phyloP scores from a whole-genome alignment of 92 coral and sea anemone genomes.

The Epizoanthus scotinus region DNA sequence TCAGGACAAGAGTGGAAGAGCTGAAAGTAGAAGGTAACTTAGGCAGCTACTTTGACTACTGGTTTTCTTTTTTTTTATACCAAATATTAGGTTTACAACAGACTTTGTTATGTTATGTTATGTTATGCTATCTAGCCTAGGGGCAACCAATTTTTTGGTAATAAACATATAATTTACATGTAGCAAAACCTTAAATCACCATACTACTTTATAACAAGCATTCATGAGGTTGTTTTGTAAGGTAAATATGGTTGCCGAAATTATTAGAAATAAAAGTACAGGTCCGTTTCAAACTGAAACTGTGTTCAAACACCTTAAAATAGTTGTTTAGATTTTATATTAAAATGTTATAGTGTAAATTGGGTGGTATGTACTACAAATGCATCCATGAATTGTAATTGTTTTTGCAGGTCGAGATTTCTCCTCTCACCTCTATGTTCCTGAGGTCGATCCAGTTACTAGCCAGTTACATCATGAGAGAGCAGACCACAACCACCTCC shows the following conservation, averaged over 20 bases:
- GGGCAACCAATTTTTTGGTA: no score
- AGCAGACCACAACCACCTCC: constrained; percentile 43
- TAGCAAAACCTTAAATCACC: no score
- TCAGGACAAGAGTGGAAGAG: constrained; percentile 31
- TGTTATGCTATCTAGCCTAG: no score
- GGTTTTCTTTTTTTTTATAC: constrained; percentile 12
- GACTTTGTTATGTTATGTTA: no score
- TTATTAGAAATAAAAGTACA: no score
- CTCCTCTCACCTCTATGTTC: constrained; percentile 35
- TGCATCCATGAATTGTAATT: constrained; percentile 2
- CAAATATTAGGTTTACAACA: neutral
- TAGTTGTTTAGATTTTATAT: no score
- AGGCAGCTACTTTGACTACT: neutral
- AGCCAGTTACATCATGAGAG: constrained; percentile 46
- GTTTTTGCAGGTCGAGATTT: constrained; percentile 36
- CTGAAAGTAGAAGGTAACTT: constrained; percentile 39
- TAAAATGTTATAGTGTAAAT: constrained; percentile 1
- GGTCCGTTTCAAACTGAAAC: no score
- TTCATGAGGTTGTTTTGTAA: no score
- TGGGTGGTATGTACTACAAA: constrained; percentile 1
- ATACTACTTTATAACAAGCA: no score
- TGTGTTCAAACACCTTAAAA: no score
- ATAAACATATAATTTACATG: no score
- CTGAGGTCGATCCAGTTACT: constrained; percentile 48
- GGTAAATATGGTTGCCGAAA: no score